Percentiles rank a stretch among this genome's conserved stretches.
These are phyloP conservation scores for Ormyrus rosae DNA, from an alignment of 2,888 invertebrate species.

Conservation along the genomic window DNA sequence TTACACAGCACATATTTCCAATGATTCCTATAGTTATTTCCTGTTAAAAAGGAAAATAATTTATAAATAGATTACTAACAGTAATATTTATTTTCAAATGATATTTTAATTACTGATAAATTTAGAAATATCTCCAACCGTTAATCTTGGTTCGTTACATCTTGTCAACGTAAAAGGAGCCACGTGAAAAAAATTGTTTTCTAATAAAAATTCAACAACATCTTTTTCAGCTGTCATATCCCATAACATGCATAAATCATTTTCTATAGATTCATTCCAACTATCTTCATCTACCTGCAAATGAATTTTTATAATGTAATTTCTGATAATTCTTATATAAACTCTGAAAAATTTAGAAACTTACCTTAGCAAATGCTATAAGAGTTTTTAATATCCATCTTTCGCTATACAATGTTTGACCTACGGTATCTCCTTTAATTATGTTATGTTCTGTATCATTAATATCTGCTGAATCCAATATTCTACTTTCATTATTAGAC, in stretches of 20 bases:
- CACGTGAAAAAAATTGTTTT: conserved; percentile 83
- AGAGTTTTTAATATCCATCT: conserved; percentile 70
- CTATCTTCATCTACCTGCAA: conserved; percentile 76
- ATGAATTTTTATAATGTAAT: conserved; percentile 3
- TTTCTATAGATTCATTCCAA: conserved; percentile 81
- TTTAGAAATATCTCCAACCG: conserved; percentile 67
- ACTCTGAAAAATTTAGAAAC: background rate
- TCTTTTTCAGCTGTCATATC: conserved; percentile 90
- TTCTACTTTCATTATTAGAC: background rate
- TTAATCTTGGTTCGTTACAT: conserved; percentile 81
- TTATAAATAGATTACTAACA: conserved; percentile 9
- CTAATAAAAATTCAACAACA: conserved; percentile 83
- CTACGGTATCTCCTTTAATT: conserved; percentile 87
- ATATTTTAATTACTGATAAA: conserved; percentile 19
- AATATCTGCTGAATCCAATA: conserved; percentile 65
- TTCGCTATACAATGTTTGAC: conserved; percentile 86
- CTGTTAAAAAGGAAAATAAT: conserved; percentile 68
- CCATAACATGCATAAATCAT: conserved; percentile 87
- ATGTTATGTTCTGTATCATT: conserved; percentile 74
- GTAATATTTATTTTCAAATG: background rate
- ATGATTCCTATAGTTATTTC: conserved; percentile 91
- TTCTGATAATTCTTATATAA: background rate
- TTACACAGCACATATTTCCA: conserved; percentile 88
- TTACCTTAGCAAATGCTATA: conserved; percentile 68
- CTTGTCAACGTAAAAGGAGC: conserved; percentile 79